phyloP scores from a whole-genome alignment of 1,140 invertebrate genomes.

The Drosophila subobscura region DNA sequence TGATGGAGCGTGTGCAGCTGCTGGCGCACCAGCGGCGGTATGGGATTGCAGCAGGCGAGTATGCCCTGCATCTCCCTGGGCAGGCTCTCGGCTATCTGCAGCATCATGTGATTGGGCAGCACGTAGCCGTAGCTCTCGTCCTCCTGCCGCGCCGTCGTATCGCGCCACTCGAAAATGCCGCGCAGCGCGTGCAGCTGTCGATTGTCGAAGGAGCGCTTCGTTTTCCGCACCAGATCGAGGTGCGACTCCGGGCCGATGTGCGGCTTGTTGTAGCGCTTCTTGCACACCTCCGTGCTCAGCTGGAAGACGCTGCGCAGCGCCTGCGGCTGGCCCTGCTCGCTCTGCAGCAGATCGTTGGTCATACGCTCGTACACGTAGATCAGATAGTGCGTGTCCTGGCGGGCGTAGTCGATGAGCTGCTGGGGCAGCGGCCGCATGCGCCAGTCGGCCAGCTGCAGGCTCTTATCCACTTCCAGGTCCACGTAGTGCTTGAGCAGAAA shows the following conservation, averaged over 20 bases:
- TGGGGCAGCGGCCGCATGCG: slow-evolving; percentile 94
- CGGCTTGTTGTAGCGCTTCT: slow-evolving; percentile 92
- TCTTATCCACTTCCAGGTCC: slow-evolving; percentile 92
- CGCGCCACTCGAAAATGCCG: slow-evolving; percentile 94
- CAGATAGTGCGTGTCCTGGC: slow-evolving; percentile 97
- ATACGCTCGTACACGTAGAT: slow-evolving; percentile 95
- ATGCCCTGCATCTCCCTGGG: slow-evolving; percentile 97
- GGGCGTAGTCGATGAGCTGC: slow-evolving; percentile 94
- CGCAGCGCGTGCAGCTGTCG: slow-evolving; percentile 93
- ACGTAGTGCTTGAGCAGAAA: slow-evolving; percentile 93
- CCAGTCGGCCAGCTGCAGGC: slow-evolving; percentile 98
- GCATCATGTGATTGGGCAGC: slow-evolving; percentile 97
- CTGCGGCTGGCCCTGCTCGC: slow-evolving; percentile 88
- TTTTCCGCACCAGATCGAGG: slow-evolving; percentile 90
- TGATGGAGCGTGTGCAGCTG: slow-evolving; percentile 90
- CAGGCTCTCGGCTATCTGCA: slow-evolving; percentile 94
- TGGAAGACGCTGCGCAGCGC: slow-evolving; percentile 89
- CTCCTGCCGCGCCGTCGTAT: slow-evolving; percentile 91
- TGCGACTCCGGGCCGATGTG: slow-evolving; percentile 89
- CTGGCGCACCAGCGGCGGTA: slow-evolving; percentile 93
- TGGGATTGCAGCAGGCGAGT: slow-evolving; percentile 95
- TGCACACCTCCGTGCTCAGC: slow-evolving; percentile 89
- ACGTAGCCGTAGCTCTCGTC: slow-evolving; percentile 97
- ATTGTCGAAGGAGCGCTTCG: slow-evolving; percentile 92
- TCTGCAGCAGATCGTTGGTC: slow-evolving; percentile 90